These are phyloP conservation scores for Cyclopterus lumpus DNA, from an alignment of 2,797 vertebrate species.

Conservation along the genomic window DNA sequence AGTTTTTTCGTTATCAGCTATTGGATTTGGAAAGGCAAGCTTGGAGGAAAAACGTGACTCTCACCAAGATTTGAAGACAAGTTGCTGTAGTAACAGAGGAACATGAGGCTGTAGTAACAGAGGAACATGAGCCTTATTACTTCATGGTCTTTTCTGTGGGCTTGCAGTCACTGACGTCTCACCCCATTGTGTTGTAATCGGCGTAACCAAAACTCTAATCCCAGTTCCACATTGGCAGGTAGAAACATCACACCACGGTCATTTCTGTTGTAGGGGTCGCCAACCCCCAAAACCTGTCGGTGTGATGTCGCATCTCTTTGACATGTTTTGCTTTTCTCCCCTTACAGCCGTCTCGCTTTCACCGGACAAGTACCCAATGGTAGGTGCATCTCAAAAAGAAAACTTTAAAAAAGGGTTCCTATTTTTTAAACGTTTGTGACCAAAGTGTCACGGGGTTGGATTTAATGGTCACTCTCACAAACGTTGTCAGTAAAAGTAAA, in stretches of 20 bases:
- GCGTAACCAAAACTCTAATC: not conserved
- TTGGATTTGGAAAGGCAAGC: not conserved
- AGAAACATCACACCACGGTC: not conserved
- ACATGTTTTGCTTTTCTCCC: slow-evolving; percentile 32
- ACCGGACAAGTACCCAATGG: slow-evolving; percentile 86
- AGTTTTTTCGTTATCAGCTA: not conserved
- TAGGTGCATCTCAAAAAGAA: slow-evolving; percentile 70
- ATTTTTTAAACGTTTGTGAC: not conserved
- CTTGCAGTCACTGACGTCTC: slow-evolving; percentile 1
- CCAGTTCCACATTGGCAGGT: slow-evolving; percentile 2
- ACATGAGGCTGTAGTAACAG: not conserved
- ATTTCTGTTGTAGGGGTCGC: not conserved
- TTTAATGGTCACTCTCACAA: not conserved
- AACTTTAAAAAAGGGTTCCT: not conserved
- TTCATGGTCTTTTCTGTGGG: not conserved
- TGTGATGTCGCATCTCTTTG: not conserved
- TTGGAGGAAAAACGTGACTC: not conserved
- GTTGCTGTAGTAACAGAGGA: not conserved
- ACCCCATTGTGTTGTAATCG: not conserved
- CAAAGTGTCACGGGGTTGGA: not conserved
- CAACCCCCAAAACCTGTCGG: slow-evolving; percentile 8
- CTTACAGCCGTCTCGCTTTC: slow-evolving; percentile 85
- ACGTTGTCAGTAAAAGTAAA: not conserved
- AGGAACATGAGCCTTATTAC: not conserved
- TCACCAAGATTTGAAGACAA: slow-evolving; percentile 2